phyloP scores from a whole-genome alignment of 92 coral and sea anemone genomes.

The Heteractis magnifica region DNA sequence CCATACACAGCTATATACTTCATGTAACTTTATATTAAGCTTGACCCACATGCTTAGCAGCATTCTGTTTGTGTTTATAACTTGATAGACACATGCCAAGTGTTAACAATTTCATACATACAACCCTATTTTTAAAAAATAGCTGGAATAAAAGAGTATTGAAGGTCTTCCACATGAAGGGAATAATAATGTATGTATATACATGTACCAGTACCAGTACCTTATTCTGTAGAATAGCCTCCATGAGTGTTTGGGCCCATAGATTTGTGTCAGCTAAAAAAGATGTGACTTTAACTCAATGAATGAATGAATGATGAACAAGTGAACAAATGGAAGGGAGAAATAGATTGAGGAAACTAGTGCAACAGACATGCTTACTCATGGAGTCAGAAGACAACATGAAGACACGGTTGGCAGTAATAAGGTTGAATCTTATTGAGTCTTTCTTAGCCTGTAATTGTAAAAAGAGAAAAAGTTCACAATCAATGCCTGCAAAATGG shows the following conservation, averaged over 20 bases:
- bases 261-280: constrained; percentile 77
- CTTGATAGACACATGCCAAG: too few relatives aligned
- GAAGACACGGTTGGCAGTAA: constrained; percentile 75
- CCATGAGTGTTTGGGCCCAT: constrained; percentile 97
- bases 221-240: constrained; percentile 52
- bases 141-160: too few relatives aligned
- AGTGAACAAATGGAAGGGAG: not conserved
- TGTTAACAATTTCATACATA: too few relatives aligned
- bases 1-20: too few relatives aligned
- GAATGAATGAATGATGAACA: not conserved
- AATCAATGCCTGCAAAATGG: not conserved
- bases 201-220: constrained; percentile 27
- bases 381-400: constrained; percentile 79
- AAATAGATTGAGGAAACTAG: not conserved
- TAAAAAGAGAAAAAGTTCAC: not conserved
- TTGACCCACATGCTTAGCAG: too few relatives aligned
- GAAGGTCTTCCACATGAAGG: too few relatives aligned
- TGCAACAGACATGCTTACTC: constrained; percentile 54
- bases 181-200: not conserved
- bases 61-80: too few relatives aligned
- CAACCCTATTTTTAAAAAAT: too few relatives aligned
- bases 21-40: too few relatives aligned
- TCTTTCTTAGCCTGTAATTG: not conserved
- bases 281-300: not conserved
- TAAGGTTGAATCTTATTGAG: constrained; percentile 61